Evolutionary conservation across 2,113 vertebrate genomes (phyloP).

Genomic region (Callipepla squamata): DNA sequence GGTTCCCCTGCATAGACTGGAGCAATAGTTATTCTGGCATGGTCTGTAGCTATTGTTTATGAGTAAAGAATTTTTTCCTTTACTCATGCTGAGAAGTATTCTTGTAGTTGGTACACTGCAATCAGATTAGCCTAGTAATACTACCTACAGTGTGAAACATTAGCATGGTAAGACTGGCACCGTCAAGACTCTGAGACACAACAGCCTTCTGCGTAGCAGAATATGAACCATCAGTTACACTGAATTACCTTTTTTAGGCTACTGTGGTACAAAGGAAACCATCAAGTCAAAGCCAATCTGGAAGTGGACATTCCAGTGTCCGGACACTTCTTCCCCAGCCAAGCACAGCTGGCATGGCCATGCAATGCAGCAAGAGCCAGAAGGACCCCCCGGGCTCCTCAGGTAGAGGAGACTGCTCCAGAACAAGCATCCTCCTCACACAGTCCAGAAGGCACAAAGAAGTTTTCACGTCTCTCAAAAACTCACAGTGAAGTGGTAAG

Average conservation of each 20-base stretch:
- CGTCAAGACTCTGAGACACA: not conserved
- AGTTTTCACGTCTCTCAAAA: not conserved
- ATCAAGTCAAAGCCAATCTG: not conserved
- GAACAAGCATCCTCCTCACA: not conserved
- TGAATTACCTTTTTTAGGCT: not conserved
- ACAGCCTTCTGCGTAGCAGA: not conserved
- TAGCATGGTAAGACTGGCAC: not conserved
- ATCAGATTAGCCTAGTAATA: not conserved
- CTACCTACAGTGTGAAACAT: not conserved
- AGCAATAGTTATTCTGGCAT: conserved; percentile 40
- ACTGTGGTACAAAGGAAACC: not conserved
- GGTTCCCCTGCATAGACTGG: not conserved
- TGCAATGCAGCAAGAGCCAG: fast-evolving
- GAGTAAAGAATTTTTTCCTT: not conserved
- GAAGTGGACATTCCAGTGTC: not conserved
- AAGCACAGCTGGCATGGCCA: not conserved
- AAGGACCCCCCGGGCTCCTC: not conserved
- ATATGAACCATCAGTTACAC: not conserved
- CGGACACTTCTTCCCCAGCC: not conserved
- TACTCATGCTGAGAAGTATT: not conserved
- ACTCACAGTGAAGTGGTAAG: not conserved
- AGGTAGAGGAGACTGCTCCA: not conserved
- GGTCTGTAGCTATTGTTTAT: not conserved
- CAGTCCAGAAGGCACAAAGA: not conserved
- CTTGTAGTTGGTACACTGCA: not conserved